Evolutionary conservation across 2,888 invertebrate genomes (phyloP).

Genomic region (Venusia cambrica): DNA sequence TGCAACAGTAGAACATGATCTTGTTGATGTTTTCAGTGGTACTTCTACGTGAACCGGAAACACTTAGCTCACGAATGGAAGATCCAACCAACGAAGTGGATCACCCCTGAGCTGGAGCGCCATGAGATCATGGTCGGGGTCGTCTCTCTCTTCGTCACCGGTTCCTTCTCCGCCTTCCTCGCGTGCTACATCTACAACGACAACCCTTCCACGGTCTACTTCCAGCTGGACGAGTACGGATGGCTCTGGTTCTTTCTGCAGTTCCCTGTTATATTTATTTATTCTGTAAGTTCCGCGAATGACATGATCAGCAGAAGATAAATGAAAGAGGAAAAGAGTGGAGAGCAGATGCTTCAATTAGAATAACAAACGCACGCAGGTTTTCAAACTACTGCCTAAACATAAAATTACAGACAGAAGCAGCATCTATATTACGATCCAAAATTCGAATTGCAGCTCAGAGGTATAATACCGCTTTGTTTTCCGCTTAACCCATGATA

Average conservation of each 20-base stretch:
- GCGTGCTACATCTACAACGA: constrained; percentile 85
- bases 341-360: too few species aligned
- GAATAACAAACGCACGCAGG: too few species aligned
- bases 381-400: too few species aligned
- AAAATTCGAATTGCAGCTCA: too few species aligned
- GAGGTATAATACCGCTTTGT: too few species aligned
- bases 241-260: constrained; percentile 85
- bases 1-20: too few species aligned
- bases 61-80: constrained; percentile 86
- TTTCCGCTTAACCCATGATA: too few species aligned
- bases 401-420: too few species aligned
- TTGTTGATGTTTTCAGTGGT: constrained; percentile 78
- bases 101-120: constrained; percentile 83
- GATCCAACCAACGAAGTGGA: constrained; percentile 86
- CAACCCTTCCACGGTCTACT: constrained; percentile 84
- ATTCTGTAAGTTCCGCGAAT: constrained; percentile 69
- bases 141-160: constrained; percentile 76
- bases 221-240: constrained; percentile 82
- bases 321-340: too few species aligned
- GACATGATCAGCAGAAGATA: not conserved
- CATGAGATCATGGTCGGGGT: constrained; percentile 85
- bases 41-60: constrained; percentile 84
- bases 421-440: too few species aligned
- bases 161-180: constrained; percentile 80
- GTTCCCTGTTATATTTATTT: constrained; percentile 83